Conservation (phyloP, 2,888 invertebrate genomes). For the Taphrorychus bicolor region DNA sequence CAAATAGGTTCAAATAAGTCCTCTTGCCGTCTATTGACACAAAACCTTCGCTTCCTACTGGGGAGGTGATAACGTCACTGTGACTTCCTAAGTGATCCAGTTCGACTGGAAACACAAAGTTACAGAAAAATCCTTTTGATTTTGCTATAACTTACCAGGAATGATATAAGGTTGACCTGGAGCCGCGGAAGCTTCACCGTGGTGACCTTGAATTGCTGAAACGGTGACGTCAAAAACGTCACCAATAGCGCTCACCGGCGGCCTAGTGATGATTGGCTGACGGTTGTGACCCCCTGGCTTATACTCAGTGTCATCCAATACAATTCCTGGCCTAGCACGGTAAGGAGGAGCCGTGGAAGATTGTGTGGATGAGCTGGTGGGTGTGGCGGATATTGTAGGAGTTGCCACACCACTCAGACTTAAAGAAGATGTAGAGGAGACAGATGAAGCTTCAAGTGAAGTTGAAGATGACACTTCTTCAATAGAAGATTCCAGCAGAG, state of each 20-base stretch:
- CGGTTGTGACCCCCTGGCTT: conserved; percentile 68
- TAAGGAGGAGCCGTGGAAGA: conserved; percentile 57
- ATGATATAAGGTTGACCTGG: conserved; percentile 63
- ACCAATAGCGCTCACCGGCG: conserved; percentile 66
- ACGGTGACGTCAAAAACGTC: conserved; percentile 90
- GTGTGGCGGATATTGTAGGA: neutral
- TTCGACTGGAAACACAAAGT: conserved; percentile 60
- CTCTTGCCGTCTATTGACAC: conserved; percentile 92
- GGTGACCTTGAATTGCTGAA: conserved; percentile 75
- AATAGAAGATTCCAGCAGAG: neutral
- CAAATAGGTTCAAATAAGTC: conserved; percentile 86
- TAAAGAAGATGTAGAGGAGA: neutral
- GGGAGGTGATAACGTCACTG: conserved; percentile 78
- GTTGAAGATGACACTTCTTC: neutral
- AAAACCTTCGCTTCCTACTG: conserved; percentile 82
- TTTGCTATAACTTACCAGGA: conserved; percentile 57
- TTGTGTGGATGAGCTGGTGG: neutral
- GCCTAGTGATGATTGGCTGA: conserved; percentile 55
- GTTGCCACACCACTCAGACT: neutral
- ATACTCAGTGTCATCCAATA: conserved; percentile 83
- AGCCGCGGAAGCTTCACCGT: conserved; percentile 62
- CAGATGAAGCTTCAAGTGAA: neutral
- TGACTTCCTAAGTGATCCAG: conserved; percentile 56
- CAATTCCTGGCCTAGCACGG: conserved; percentile 83
- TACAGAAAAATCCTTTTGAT: neutral